These are phyloP conservation scores for Drosophila albomicans DNA, from an alignment of 1,140 invertebrate genomes.

Conservation along the genomic window DNA sequence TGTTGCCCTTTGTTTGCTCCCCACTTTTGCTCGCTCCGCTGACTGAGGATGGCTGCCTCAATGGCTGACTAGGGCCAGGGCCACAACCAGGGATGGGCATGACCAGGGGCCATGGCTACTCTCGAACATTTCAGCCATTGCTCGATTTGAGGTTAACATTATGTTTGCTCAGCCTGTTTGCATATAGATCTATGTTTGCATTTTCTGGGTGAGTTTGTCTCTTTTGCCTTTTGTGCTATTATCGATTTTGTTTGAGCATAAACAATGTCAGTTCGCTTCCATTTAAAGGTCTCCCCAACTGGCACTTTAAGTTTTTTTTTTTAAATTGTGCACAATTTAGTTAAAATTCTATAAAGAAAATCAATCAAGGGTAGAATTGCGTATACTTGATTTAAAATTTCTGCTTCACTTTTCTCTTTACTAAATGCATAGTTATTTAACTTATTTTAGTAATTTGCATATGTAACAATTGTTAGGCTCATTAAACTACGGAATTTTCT, in stretches of 20 bases:
- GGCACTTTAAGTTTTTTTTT: background rate
- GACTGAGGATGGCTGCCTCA: slow-evolving; percentile 5
- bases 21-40: slow-evolving; percentile 62
- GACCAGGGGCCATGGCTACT: slow-evolving; percentile 23
- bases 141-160: slow-evolving; percentile 44
- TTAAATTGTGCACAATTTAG: background rate
- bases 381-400: too few species aligned
- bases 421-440: too few species aligned
- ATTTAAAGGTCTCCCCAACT: slow-evolving; percentile 4
- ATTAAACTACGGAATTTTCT: too few species aligned
- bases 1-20: slow-evolving; percentile 76
- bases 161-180: slow-evolving; percentile 55
- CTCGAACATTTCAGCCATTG: slow-evolving; percentile 50
- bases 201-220: slow-evolving; percentile 29
- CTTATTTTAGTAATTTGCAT: too few species aligned
- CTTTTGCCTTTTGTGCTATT: slow-evolving; percentile 13
- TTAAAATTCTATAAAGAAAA: background rate
- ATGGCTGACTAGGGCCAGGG: slow-evolving; percentile 15
- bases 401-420: too few species aligned
- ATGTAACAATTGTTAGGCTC: too few species aligned
- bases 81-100: slow-evolving; percentile 14
- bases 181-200: slow-evolving; percentile 46
- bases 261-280: slow-evolving; percentile 11
- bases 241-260: slow-evolving; percentile 50
- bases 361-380: too few species aligned